A percentile compares a stretch with the other conserved stretches of the same genome.
Evolutionary conservation across 2,113 vertebrate species (phyloP).

Genomic region (Puffinus mauretanicus): DNA sequence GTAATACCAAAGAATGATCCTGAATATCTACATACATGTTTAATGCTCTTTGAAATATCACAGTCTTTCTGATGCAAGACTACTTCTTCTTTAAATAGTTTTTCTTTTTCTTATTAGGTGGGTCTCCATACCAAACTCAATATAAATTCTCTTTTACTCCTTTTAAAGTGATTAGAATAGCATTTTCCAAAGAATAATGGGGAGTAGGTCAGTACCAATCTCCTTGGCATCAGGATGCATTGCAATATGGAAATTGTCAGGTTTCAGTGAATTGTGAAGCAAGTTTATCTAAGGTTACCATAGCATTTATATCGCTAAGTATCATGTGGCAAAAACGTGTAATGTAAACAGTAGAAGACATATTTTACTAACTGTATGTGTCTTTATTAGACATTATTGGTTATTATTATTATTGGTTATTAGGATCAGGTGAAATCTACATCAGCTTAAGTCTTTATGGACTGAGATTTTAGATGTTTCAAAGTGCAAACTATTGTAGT

Average conservation of each 20-base stretch:
- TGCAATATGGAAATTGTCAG: not conserved
- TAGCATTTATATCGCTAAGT: not conserved
- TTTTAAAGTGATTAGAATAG: not conserved
- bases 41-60: not conserved
- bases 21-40: not conserved
- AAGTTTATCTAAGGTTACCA: not conserved
- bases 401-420: not conserved
- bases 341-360: not conserved
- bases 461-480: not conserved
- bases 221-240: not conserved
- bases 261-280: not conserved
- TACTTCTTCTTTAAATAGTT: not conserved
- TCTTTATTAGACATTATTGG: not conserved
- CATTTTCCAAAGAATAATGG: not conserved
- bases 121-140: not conserved
- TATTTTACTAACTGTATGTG: not conserved
- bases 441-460: constrained; percentile 8
- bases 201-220: not conserved
- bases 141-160: not conserved
- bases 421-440: not conserved
- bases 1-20: not conserved
- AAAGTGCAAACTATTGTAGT: not conserved
- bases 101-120: not conserved
- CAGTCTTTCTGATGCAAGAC: not conserved
- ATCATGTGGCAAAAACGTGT: not conserved